phyloP scores from a whole-genome alignment of 2,888 invertebrate species.

The Pollenia amentaria region DNA sequence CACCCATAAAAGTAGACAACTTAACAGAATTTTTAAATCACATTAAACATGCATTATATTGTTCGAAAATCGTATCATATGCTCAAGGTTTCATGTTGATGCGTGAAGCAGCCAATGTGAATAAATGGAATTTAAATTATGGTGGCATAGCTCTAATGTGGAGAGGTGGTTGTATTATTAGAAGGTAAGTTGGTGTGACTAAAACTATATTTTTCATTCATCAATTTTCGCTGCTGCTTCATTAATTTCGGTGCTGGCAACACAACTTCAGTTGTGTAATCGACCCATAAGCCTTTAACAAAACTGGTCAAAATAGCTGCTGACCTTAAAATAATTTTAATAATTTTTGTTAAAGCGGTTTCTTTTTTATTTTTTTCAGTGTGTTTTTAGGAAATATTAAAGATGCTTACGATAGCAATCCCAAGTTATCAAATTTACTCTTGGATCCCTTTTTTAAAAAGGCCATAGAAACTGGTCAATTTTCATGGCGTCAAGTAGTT shows the following conservation, averaged over 20 bases:
- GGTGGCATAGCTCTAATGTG: conserved; percentile 99
- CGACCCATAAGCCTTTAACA: too few species aligned
- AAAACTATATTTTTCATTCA: too few species aligned
- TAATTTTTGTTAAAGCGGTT: background rate
- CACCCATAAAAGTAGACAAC: conserved; percentile 88
- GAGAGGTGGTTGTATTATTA: conserved; percentile 99
- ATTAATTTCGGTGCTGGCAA: too few species aligned
- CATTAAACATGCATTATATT: conserved; percentile 95
- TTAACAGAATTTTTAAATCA: conserved; percentile 92
- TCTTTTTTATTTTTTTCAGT: conserved; percentile 84
- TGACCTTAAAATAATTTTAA: background rate
- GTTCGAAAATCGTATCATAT: conserved; percentile 99
- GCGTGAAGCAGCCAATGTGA: conserved; percentile 95
- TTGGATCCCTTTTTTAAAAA: conserved; percentile 96
- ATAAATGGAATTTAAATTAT: conserved; percentile 98
- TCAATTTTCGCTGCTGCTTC: too few species aligned
- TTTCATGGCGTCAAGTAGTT: conserved; percentile 94
- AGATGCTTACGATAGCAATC: conserved; percentile 95
- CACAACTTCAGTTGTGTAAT: too few species aligned
- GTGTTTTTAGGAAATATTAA: conserved; percentile 96
- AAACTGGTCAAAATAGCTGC: too few species aligned
- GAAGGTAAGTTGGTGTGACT: conserved; percentile 87
- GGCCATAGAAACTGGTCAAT: conserved; percentile 92
- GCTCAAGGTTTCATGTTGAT: conserved; percentile 99
- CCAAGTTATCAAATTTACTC: conserved; percentile 93